Conservation (phyloP, 2,797 vertebrate genomes). For the Carapus acus region DNA sequence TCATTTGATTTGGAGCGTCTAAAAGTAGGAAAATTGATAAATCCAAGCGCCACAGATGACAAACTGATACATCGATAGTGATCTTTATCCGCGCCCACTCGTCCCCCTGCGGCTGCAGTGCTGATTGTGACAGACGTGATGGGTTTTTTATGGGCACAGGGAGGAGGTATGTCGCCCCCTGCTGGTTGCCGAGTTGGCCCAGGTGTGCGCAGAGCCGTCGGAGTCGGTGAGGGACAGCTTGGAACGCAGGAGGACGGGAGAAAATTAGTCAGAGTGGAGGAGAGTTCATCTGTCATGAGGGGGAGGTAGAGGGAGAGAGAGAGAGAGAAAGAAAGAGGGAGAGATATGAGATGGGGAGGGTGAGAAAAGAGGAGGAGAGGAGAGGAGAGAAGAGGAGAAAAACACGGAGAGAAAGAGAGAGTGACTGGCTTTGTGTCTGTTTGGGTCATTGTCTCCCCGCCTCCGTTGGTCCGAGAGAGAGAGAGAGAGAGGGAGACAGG, state of each 20-base stretch:
- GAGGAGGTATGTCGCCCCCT: constrained; percentile 54
- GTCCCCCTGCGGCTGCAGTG: too few relatives aligned
- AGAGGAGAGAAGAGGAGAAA: too few relatives aligned
- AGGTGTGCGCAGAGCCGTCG: constrained; percentile 22
- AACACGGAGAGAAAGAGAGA: too few relatives aligned
- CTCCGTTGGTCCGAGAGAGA: too few relatives aligned
- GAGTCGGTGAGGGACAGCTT: constrained; percentile 23
- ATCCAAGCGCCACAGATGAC: too few relatives aligned
- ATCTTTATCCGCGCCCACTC: too few relatives aligned
- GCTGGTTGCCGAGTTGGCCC: constrained; percentile 36
- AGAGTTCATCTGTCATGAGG: constrained; percentile 41
- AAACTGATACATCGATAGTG: too few relatives aligned
- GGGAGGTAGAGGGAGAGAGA: constrained; percentile 19
- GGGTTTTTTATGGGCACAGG: constrained; percentile 24
- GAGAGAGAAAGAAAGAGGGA: constrained; percentile 2
- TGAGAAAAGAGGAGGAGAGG: neutral
- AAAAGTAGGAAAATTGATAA: too few relatives aligned
- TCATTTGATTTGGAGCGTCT: too few relatives aligned
- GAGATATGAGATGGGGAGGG: neutral
- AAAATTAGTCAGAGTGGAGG: constrained; percentile 38
- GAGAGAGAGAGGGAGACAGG: too few relatives aligned
- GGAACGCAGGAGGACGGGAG: constrained; percentile 38
- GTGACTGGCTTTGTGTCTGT: too few relatives aligned
- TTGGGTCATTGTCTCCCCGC: too few relatives aligned
- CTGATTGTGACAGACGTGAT: constrained; percentile 12